phyloP scores from a whole-genome alignment of 2,888 invertebrate species.

The Hipparchia semele region DNA sequence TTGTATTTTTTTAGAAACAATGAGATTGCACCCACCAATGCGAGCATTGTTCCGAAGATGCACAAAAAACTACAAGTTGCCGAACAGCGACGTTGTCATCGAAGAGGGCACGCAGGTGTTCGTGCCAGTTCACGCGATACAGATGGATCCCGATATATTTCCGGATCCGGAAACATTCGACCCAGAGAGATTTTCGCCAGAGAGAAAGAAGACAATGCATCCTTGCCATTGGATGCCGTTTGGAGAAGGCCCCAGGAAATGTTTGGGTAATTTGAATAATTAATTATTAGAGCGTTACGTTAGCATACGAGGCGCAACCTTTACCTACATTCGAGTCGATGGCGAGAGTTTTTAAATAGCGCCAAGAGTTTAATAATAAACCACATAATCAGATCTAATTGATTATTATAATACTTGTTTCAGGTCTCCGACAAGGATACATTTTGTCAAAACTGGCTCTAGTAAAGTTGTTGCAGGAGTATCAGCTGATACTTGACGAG shows the following conservation, averaged over 20 bases:
- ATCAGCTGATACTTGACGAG: conserved; percentile 62
- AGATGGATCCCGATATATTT: conserved; percentile 83
- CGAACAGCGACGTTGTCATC: conserved; percentile 67
- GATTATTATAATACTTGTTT: conserved; percentile 8
- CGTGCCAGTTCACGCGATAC: conserved; percentile 82
- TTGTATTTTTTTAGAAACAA: conserved; percentile 64
- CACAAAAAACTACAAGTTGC: conserved; percentile 75
- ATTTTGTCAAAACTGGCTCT: conserved; percentile 75
- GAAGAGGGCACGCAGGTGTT: conserved; percentile 77
- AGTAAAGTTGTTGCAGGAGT: conserved; percentile 66
- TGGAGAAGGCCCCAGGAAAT: conserved; percentile 83
- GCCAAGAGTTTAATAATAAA: too few species aligned
- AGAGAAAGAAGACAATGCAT: conserved; percentile 77
- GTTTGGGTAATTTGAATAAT: conserved; percentile 65
- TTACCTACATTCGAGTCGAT: too few species aligned
- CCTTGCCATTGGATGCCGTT: conserved; percentile 81
- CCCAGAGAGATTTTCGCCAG: conserved; percentile 83
- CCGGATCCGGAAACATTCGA: conserved; percentile 84
- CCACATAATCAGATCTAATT: background rate
- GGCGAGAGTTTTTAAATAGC: too few species aligned
- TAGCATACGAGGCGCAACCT: too few species aligned
- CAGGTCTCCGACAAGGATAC: conserved; percentile 75
- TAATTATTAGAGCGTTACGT: too few species aligned
- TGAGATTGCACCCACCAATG: conserved; percentile 80
- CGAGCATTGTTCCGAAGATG: conserved; percentile 76